Evolutionary conservation across 2,888 invertebrate species (phyloP), one percentile per base, ranked within the genome.

Genomic region (Troides helena): DNA sequence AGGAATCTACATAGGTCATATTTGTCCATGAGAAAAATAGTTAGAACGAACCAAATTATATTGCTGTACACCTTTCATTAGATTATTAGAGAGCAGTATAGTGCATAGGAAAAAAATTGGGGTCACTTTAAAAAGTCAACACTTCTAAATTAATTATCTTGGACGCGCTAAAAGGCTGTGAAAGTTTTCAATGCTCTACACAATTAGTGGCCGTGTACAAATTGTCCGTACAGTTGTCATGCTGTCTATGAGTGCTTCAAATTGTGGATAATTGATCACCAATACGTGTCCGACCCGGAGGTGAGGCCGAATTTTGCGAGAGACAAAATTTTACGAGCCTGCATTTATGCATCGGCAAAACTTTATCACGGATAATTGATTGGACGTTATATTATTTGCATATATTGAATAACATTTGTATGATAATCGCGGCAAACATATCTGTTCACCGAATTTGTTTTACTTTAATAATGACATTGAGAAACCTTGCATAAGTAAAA

Each of bases 211-310:
- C 79, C 74, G 77, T 75, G 75, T 83, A 84, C 84, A 83, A 87
- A 86, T 85, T 85, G 84, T 80, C 73, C 72, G 78, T 78, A 73
- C 78, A 76, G 78, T 80, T 81, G 84, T 85, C 86, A 87, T 85
- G 79, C 77, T 78, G 80, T 83, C 77, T 78, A 80, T 85, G 85
- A 88, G 86, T 89, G 88, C 79, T 81, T 87, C 85, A 84, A 90
- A 90, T 90, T 87, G 85, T 79, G 78, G 83, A 85, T 90, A 90
- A 90, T 90, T 90, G 89, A 86, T 90, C 85, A 78, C 79, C 85
- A 86, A 88, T 87, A 76, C 74, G 78, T 77, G 80, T 82, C 81
- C 82, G 84, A 82, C 83, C 81, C 65, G 65, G 12, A 65, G 61
- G 60, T 56, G 46, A 39, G 64, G 10, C 57, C 64, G 30, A 67